Evolutionary conservation across 2,888 invertebrate genomes (phyloP), one percentile per base, ranked within the genome.

Genomic region (Hydroisotoma schaefferi): DNA sequence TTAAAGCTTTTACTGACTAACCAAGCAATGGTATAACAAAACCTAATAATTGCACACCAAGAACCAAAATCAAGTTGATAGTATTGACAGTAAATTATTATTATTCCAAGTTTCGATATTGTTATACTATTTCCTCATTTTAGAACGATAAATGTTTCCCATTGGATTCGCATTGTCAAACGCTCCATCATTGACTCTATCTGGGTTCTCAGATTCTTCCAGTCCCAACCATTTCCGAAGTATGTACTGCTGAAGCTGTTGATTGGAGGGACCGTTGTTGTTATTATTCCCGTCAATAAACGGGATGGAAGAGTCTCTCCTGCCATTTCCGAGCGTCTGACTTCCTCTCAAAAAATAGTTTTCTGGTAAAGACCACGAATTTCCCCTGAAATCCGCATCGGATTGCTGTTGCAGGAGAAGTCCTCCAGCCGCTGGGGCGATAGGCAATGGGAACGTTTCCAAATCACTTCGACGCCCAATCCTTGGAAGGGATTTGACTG

Each of bases 401-500:
- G 6, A n/a, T 10, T 4, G 29, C 2, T 20, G 37, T 4, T 29
- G 23, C n/a, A n/a, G n/a, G n/a, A n/a, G n/a, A n/a, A n/a, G n/a
- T n/a, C n/a, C n/a, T n/a, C n/a, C n/a, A n/a, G n/a, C n/a, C n/a
- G n/a, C n/a, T 3, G 52, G n/a, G 18, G 40, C 8, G 5, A 40
- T 15, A 2, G 53, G 53, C n/a, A 53, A 15, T 4, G 53, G 53
- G 26, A 53, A 53, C 2, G 53, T 53, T 20, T 38, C 38, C 53
- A 53, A 37, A 23, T 55, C 55, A 53, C 64, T 65, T 38, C 64
- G 37, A 1, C 64, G 58, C 8, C 64, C 64, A 22, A 65, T 65
- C 53, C 64, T 37, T 1, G 64, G 64, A 1, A 65, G 56, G 12
- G 64, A 65, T 25, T 65, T 65, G 18, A 60, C 60, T 15, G 57